Evolutionary conservation across 2,888 invertebrate species (phyloP), one percentile per base, ranked within the genome.

Genomic region (Limulus polyphemus): DNA sequence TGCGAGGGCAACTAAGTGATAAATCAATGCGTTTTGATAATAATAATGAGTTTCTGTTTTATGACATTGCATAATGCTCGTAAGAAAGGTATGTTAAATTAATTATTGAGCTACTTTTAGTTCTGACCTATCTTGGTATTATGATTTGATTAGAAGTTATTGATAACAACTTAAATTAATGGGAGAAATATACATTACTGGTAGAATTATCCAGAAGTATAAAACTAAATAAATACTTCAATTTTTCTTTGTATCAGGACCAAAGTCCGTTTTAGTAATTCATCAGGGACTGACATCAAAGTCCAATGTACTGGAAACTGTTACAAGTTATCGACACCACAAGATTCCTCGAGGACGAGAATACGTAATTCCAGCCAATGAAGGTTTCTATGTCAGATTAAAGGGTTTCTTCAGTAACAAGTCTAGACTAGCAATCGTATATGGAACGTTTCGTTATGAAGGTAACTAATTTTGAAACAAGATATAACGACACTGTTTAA

Each of bases 361-460:
- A 70, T 83, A 84, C 71, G 76, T 85, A 10, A 81, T 82, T 0
- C 81, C 83, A 0, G 80, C 84, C 7, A 76, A 80, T 12, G 80
- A 81, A 60, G 85, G 86, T 1, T 86, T 84, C 71, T 87, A 87
- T 72, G 81, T 87, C 16, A 81, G 84, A 16, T 76, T 87, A 46
- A 79, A 81, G 10, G 87, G 85, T 2, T 79, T 81, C 11, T 84
- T 87, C 67, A 80, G 81, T 51, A 77, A 81, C 60, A 79, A 81
- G 64, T 85, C 85, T 7, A 80, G 81, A 56, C 73, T 87, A 59
- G 84, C 83, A 12, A 82, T 87, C 60, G 83, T 83, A 11, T 87
- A 85, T 72, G 80, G 85, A 11, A 82, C 84, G 16, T 86, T 86
- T 74, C 84, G 83, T 71, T 84, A 84, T 70, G 81, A 82, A 78